Conservation (phyloP, 2,888 invertebrate species). For the Altica lythri region DNA sequence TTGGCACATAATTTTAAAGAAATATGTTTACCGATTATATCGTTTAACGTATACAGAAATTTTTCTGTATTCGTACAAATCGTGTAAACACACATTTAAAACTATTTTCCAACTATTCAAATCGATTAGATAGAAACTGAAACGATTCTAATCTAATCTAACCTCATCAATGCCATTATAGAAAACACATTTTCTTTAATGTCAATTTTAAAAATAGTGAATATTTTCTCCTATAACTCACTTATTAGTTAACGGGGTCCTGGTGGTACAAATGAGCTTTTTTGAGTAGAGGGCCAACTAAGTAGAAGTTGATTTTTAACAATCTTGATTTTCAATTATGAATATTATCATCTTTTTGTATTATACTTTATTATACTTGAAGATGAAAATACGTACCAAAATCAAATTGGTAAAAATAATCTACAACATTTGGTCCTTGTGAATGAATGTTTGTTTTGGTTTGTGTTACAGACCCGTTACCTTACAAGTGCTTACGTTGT, state of each 20-base stretch:
- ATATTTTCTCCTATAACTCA: background rate
- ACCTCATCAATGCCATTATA: too few species aligned
- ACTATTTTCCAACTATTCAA: too few species aligned
- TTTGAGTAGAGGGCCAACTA: constrained; percentile 42
- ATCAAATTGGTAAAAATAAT: constrained; percentile 24
- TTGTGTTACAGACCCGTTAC: constrained; percentile 50
- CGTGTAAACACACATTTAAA: too few species aligned
- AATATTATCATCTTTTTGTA: constrained; percentile 16
- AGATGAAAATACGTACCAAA: constrained; percentile 23
- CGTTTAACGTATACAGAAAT: too few species aligned
- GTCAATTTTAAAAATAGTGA: too few species aligned
- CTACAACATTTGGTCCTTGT: constrained; percentile 25
- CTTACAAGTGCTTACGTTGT: constrained; percentile 61
- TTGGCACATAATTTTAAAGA: too few species aligned
- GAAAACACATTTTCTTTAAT: too few species aligned
- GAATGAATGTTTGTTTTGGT: constrained; percentile 36
- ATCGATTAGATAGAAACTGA: too few species aligned
- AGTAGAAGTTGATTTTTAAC: constrained; percentile 15
- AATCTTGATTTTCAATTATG: constrained; percentile 18
- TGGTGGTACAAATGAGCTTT: constrained; percentile 12
- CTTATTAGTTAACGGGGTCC: constrained; percentile 14
- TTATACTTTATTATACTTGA: constrained; percentile 35
- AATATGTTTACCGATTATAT: too few species aligned
- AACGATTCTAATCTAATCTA: too few species aligned
- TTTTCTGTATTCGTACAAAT: too few species aligned